A percentile compares a stretch with the other conserved stretches of the same genome.
Conservation (phyloP, 92 coral and sea anemone species). For the Actinernus sp. region DNA sequence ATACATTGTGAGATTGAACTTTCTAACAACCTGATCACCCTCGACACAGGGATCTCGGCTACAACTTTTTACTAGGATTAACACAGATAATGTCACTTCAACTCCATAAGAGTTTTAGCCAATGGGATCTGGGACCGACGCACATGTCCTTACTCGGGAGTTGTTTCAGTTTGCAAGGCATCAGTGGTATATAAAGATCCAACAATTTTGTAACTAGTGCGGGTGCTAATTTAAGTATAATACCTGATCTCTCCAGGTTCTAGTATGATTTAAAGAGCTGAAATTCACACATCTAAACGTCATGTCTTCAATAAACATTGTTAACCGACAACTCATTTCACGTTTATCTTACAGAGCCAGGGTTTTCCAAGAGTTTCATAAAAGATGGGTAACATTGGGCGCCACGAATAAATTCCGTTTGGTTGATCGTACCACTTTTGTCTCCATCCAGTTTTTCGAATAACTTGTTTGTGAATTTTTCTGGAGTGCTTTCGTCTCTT, state of each 20-base stretch:
- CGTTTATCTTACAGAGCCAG: conserved; percentile 65
- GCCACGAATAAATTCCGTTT: conserved; percentile 95
- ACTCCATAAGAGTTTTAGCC: too few species aligned
- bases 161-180: background rate
- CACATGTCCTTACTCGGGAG: too few species aligned
- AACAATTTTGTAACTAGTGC: background rate
- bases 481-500: conserved; percentile 95
- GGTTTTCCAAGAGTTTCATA: conserved; percentile 96
- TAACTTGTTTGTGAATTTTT: conserved; percentile 94
- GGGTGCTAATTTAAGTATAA: background rate
- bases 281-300: conserved; percentile 1
- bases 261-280: background rate
- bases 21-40: too few species aligned
- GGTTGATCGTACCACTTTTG: conserved; percentile 91
- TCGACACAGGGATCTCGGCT: too few species aligned
- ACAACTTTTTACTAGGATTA: too few species aligned
- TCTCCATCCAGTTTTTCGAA: conserved; percentile 91
- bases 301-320: background rate
- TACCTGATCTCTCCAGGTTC: background rate
- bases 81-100: too few species aligned
- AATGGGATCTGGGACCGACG: too few species aligned
- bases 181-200: background rate
- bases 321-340: background rate
- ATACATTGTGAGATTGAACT: too few species aligned
- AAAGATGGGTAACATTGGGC: conserved; percentile 95